phyloP scores from a whole-genome alignment of 2,888 invertebrate genomes.

The Flabesymbios commensalis region DNA sequence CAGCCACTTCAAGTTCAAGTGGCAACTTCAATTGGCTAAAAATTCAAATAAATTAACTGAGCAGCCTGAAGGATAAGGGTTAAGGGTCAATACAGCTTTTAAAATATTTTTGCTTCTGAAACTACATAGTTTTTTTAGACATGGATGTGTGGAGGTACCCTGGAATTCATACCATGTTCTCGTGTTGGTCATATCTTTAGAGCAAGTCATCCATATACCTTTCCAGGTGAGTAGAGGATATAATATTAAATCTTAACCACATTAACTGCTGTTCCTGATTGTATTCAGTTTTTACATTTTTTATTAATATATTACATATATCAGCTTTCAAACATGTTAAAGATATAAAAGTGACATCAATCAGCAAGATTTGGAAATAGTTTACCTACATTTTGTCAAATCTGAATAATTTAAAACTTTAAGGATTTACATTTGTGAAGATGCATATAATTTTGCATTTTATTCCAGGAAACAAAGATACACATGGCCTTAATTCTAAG shows the following conservation, averaged over 20 bases:
- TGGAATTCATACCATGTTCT: constrained; percentile 94
- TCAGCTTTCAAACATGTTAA: not conserved
- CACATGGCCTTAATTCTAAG: constrained; percentile 92
- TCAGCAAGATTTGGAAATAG: not conserved
- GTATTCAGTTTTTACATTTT: not conserved
- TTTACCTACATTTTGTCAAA: no score
- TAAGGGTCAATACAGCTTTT: no score
- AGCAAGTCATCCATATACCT: constrained; percentile 88
- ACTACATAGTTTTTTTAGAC: no score
- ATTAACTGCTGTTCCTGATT: no score
- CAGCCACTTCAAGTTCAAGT: no score
- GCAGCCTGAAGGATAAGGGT: no score
- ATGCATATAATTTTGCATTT: not conserved
- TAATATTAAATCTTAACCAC: not conserved
- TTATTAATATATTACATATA: not conserved
- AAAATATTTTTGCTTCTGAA: no score
- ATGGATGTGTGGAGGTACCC: constrained; percentile 83
- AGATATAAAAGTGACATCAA: not conserved
- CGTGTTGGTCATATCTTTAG: constrained; percentile 95
- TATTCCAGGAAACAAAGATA: constrained; percentile 30
- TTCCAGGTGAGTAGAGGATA: constrained; percentile 70
- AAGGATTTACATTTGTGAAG: not conserved
- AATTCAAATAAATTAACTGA: no score
- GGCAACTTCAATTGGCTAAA: no score
- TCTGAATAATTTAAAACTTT: not conserved